These are phyloP conservation scores for Otus sunia DNA, from an alignment of 2,113 vertebrate genomes.

Conservation along the genomic window DNA sequence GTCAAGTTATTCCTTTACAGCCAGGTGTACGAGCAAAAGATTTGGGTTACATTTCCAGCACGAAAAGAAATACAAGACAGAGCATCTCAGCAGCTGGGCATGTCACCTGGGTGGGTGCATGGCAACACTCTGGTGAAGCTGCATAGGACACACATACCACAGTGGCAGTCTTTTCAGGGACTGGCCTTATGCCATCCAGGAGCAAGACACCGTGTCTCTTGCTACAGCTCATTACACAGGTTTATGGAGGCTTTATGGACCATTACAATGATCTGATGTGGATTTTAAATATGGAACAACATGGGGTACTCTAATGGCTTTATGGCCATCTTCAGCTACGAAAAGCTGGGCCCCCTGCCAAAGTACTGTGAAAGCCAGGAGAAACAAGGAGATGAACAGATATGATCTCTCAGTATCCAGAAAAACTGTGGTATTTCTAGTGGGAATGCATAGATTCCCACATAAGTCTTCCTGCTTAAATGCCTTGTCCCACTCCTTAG, in stretches of 20 bases:
- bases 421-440: background rate
- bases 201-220: background rate
- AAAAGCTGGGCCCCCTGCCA: background rate
- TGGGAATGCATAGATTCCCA: background rate
- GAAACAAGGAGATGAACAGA: background rate
- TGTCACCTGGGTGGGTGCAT: too few species aligned
- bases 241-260: slow-evolving; percentile 38
- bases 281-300: background rate
- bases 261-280: background rate
- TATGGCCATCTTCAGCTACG: background rate
- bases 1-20: background rate
- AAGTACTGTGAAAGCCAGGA: background rate
- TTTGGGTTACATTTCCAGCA: background rate
- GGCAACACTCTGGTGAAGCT: background rate
- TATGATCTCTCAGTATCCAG: background rate
- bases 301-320: background rate
- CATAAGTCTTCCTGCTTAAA: background rate
- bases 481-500: background rate
- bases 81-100: background rate
- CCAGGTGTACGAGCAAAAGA: background rate
- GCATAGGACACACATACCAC: too few species aligned
- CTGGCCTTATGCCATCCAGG: background rate
- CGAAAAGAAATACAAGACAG: background rate
- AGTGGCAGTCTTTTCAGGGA: background rate
- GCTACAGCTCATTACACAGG: slow-evolving; percentile 12